Conservation (phyloP, 2,113 vertebrate genomes). For the Sakesphorus luctuosus region DNA sequence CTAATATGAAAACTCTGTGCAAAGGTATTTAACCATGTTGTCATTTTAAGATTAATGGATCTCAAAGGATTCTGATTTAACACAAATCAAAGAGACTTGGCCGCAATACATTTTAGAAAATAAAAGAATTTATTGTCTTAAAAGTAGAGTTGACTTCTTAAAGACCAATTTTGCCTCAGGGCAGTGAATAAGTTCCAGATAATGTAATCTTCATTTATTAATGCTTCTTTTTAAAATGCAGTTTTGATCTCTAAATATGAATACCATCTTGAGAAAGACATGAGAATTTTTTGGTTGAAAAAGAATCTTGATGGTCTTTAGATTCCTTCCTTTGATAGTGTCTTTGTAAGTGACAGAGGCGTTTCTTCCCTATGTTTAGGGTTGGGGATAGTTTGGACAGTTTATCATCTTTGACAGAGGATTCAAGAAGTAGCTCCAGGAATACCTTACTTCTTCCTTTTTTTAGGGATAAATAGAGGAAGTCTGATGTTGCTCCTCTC, state of each 20-base stretch:
- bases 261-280: neutral
- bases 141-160: neutral
- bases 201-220: neutral
- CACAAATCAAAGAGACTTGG: neutral
- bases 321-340: neutral
- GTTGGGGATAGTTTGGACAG: neutral
- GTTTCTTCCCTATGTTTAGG: neutral
- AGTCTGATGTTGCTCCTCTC: neutral
- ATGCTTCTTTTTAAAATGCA: neutral
- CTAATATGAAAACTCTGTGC: neutral
- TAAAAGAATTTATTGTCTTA: neutral
- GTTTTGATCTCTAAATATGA: neutral
- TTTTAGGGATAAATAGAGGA: neutral
- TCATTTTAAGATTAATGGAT: neutral
- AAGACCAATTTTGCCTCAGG: neutral
- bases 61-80: conserved; percentile 1
- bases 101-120: neutral
- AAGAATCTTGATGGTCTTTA: neutral
- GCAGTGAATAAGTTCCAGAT: neutral
- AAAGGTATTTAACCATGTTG: conserved; percentile 14
- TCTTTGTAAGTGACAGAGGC: neutral
- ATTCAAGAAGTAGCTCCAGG: neutral
- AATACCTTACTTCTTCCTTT: neutral
- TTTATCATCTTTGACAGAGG: neutral
- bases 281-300: neutral